A percentile compares a stretch with the other conserved stretches of the same genome.
phyloP scores from a whole-genome alignment of 2,797 vertebrate genomes.

The Xenops minutus region DNA sequence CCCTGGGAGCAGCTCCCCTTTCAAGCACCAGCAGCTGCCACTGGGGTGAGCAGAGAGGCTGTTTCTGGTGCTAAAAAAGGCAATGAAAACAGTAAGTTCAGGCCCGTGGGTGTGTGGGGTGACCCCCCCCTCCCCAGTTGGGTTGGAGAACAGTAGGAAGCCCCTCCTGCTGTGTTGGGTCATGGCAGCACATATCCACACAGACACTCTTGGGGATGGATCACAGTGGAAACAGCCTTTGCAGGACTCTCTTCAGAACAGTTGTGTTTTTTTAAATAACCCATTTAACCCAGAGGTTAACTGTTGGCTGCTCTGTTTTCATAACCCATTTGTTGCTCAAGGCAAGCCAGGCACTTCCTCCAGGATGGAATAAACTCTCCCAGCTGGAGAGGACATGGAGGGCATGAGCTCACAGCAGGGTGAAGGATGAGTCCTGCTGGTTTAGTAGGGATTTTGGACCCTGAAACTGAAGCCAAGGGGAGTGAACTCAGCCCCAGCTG shows the following conservation, averaged over 20 bases:
- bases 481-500: neutral
- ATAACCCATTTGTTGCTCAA: neutral
- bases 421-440: neutral
- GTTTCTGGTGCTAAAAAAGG: neutral
- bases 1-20: neutral
- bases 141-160: neutral
- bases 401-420: neutral
- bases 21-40: neutral
- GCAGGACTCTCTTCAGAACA: neutral
- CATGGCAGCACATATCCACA: accelerated
- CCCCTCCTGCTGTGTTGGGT: neutral
- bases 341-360: neutral
- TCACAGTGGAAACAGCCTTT: neutral
- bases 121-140: neutral
- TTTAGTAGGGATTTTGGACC: accelerated
- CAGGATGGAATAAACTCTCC: neutral
- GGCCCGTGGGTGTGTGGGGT: neutral
- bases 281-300: neutral
- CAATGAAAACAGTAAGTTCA: neutral
- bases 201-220: neutral
- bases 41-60: neutral
- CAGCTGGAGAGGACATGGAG: neutral
- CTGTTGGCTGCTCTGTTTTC: neutral
- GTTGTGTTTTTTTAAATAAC: neutral
- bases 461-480: accelerated